Percentiles rank a stretch among this genome's conserved stretches.
Conservation (phyloP, 53 echinoderm and acorn worm species). For the Antedon mediterranea region DNA sequence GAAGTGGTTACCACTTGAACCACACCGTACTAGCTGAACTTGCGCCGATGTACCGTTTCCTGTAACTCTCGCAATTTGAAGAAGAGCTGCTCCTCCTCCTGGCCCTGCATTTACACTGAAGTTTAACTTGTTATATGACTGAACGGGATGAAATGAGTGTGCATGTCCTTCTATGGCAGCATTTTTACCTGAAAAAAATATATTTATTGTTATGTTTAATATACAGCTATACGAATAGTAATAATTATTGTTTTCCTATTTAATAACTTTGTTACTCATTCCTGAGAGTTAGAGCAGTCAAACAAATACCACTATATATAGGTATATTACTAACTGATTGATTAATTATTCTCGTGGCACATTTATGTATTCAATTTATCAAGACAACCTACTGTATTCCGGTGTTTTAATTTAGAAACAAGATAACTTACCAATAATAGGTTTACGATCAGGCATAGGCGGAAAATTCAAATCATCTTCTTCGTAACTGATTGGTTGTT, state of each 20-base stretch:
- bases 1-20: background rate
- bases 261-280: too few relatives aligned
- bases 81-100: background rate
- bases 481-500: background rate
- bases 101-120: constrained; percentile 1
- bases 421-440: background rate
- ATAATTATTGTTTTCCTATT: too few relatives aligned
- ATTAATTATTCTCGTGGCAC: too few relatives aligned
- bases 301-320: too few relatives aligned
- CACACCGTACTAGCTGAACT: background rate
- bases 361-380: too few relatives aligned
- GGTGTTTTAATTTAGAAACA: too few relatives aligned
- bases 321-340: too few relatives aligned
- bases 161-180: background rate
- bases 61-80: background rate
- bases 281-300: too few relatives aligned
- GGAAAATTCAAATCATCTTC: background rate
- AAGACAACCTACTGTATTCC: too few relatives aligned
- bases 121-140: background rate
- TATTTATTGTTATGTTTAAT: too few relatives aligned
- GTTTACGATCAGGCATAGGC: background rate
- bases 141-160: background rate
- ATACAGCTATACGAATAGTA: too few relatives aligned
- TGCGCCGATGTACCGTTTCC: background rate
- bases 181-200: background rate